Conservation (phyloP, 2,797 vertebrate genomes). For the Limosa lapponica region DNA sequence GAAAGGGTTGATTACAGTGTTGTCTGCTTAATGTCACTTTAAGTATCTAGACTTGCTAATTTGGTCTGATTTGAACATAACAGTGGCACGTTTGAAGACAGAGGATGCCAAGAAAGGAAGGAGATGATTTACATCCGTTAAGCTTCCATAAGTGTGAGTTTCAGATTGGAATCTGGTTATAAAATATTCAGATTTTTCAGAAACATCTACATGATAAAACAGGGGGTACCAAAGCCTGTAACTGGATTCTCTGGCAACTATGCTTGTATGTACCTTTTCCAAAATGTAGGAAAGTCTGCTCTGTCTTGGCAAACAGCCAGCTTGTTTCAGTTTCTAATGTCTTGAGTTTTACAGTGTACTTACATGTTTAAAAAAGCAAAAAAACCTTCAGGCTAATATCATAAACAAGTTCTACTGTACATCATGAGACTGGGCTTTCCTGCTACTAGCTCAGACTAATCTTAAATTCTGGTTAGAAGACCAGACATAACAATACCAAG, state of each 20-base stretch:
- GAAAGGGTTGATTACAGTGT: background rate
- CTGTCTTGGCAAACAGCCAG: background rate
- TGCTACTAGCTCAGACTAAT: background rate
- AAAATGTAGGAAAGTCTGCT: background rate
- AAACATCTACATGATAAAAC: background rate
- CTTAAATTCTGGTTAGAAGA: background rate
- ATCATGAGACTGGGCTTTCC: background rate
- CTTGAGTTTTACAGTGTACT: background rate
- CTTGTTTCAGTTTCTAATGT: background rate
- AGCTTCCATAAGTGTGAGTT: background rate
- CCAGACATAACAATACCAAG: background rate
- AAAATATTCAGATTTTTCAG: background rate
- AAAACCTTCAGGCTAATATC: background rate
- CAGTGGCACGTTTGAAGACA: background rate
- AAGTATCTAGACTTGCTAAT: background rate
- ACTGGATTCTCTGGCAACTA: background rate
- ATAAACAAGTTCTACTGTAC: background rate
- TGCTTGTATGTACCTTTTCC: background rate
- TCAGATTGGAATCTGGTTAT: background rate
- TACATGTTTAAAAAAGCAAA: background rate
- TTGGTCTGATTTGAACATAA: background rate
- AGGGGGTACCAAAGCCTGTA: background rate
- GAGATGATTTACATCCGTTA: background rate
- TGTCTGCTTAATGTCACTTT: background rate
- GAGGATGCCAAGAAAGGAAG: background rate